A percentile compares a stretch with the other conserved stretches of the same genome.
Evolutionary conservation across 2,888 invertebrate species (phyloP).

Genomic region (Malachius bipustulatus): DNA sequence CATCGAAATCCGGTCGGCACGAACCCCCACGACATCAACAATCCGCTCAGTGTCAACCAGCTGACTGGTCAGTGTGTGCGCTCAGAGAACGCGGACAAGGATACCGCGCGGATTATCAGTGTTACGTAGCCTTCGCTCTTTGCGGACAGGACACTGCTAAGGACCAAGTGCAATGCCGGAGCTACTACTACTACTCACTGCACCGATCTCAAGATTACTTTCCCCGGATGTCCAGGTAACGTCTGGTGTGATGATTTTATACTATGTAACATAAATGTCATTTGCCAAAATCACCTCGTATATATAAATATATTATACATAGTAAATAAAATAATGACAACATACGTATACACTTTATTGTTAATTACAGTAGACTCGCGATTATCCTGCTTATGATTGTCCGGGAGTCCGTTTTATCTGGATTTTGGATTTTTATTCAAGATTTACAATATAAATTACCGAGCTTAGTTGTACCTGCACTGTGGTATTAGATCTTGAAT

Average conservation of each 20-base stretch:
- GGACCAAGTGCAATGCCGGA: constrained; percentile 19
- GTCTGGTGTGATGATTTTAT: constrained; percentile 24
- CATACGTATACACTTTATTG: no score
- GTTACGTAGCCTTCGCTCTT: constrained; percentile 36
- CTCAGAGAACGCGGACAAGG: constrained; percentile 32
- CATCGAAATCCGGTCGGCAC: constrained; percentile 76
- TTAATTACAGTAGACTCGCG: no score
- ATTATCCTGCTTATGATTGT: no score
- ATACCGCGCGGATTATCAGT: constrained; percentile 36
- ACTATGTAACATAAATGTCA: constrained; percentile 41
- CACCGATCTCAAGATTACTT: constrained; percentile 33
- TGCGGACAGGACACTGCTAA: neutral
- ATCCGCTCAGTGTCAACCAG: constrained; percentile 84
- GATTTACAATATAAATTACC: constrained; percentile 5
- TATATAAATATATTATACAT: constrained; percentile 27
- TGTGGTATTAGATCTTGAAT: neutral
- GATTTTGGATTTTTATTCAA: no score
- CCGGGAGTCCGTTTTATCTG: no score
- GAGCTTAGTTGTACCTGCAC: constrained; percentile 10
- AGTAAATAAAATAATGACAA: no score
- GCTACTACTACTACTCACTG: no score
- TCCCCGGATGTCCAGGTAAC: constrained; percentile 25
- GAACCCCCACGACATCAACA: constrained; percentile 84
- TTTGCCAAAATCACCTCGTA: constrained; percentile 39
- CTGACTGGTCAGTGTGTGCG: constrained; percentile 57